Evolutionary conservation across 2,888 invertebrate species (phyloP).

Genomic region (Drosophila siamana): DNA sequence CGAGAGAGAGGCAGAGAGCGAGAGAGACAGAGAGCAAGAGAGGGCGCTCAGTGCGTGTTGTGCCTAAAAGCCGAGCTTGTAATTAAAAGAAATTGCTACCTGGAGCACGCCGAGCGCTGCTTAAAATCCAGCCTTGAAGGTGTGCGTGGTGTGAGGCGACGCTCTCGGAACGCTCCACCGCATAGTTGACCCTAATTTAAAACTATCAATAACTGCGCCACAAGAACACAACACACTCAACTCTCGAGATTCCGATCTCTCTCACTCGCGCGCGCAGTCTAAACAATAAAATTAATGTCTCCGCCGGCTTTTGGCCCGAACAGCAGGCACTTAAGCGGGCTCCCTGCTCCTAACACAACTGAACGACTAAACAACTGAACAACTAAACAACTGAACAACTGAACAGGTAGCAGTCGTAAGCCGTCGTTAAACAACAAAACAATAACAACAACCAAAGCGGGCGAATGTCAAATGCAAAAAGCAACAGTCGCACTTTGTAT

Average conservation of each 20-base stretch:
- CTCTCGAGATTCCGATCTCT: conserved; percentile 64
- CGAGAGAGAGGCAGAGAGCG: not conserved
- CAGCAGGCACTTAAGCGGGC: conserved; percentile 68
- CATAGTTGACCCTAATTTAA: conserved; percentile 79
- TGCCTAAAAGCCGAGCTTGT: conserved; percentile 51
- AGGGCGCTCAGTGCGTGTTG: conserved; percentile 16
- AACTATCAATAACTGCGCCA: conserved; percentile 78
- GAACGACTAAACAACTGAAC: not conserved
- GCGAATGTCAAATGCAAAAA: not conserved
- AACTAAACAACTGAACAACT: not conserved
- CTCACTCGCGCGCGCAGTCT: conserved; percentile 65
- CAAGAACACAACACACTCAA: conserved; percentile 52
- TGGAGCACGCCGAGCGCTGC: conserved; percentile 48
- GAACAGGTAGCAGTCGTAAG: conserved; percentile 68
- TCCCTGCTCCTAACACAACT: conserved; percentile 29
- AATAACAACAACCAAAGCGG: conserved; percentile 13
- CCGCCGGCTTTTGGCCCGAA: conserved; percentile 56
- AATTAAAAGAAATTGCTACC: conserved; percentile 76
- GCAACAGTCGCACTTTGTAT: not conserved
- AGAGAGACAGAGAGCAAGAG: not conserved
- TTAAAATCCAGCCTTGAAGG: conserved; percentile 7
- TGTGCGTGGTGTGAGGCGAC: not conserved
- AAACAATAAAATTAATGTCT: conserved; percentile 80
- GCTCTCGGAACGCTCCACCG: conserved; percentile 37
- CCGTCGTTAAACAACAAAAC: conserved; percentile 65